Conservation (phyloP, 30 jellyfish, hydroid and myxozoan genomes). For the Clytia hemisphaerica region DNA sequence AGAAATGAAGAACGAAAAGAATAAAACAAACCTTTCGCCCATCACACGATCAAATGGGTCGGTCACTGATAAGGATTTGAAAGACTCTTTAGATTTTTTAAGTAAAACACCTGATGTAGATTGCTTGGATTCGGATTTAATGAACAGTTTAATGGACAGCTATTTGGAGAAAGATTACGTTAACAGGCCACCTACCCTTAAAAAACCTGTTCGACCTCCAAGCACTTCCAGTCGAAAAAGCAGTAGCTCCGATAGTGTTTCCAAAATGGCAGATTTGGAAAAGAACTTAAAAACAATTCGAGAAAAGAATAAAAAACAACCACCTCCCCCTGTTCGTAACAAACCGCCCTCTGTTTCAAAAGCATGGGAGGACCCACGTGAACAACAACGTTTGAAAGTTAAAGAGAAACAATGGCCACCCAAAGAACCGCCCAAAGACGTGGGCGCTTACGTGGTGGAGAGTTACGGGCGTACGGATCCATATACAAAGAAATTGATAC, state of each 20-base stretch:
- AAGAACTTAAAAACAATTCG: neutral
- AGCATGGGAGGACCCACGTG: constrained; percentile 19
- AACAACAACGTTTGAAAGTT: neutral
- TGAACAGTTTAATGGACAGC: constrained; percentile 19
- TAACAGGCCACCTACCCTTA: neutral
- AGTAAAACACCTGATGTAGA: neutral
- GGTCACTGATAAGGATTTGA: neutral
- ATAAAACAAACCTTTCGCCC: too few relatives aligned
- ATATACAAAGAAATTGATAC: constrained; percentile 40
- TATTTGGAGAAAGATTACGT: constrained; percentile 12
- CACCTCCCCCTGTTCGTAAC: constrained; percentile 20
- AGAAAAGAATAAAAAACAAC: neutral
- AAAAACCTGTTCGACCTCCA: neutral
- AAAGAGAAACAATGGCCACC: constrained; percentile 35
- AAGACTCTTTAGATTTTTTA: neutral
- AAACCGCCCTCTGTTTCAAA: constrained; percentile 11
- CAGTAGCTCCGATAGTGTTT: too few relatives aligned
- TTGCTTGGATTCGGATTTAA: neutral
- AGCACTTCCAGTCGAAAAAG: neutral
- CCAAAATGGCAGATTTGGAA: neutral
- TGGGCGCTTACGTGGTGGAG: constrained; percentile 84
- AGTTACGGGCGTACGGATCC: constrained; percentile 81
- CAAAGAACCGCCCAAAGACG: constrained; percentile 60
- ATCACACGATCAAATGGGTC: too few relatives aligned
- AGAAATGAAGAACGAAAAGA: too few relatives aligned